phyloP scores from a whole-genome alignment of 2,113 vertebrate genomes.

The Deroptyus accipitrinus region DNA sequence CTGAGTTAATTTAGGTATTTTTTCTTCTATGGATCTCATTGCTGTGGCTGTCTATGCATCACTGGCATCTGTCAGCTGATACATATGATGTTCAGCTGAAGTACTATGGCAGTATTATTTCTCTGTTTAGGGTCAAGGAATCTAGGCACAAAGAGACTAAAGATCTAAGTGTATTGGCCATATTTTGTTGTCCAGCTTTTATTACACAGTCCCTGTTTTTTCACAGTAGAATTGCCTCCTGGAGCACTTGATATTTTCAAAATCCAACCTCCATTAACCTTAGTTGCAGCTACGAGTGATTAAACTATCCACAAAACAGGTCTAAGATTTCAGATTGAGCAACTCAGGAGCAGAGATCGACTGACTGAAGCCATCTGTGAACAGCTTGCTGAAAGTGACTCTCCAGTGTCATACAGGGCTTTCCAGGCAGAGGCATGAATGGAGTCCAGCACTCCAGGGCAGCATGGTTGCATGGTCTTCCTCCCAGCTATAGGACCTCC shows the following conservation, averaged over 20 bases:
- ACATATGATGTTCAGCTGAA: background rate
- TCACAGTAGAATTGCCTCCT: background rate
- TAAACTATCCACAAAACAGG: background rate
- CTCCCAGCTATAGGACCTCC: background rate
- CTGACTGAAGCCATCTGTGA: background rate
- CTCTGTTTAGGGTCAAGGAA: background rate
- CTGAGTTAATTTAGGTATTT: background rate
- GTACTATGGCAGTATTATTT: background rate
- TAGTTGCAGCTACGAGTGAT: background rate
- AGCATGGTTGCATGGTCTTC: accelerated
- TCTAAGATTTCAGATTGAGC: background rate
- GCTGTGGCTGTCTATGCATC: background rate
- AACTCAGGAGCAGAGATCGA: accelerated
- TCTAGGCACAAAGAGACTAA: background rate
- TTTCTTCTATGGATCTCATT: background rate
- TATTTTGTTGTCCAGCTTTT: background rate
- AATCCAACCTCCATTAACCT: background rate
- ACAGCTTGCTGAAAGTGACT: background rate
- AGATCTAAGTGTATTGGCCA: background rate
- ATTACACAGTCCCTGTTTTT: background rate
- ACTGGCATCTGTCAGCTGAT: background rate
- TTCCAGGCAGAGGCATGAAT: background rate
- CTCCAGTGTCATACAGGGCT: background rate
- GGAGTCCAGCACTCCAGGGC: background rate
- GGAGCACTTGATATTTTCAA: background rate